phyloP scores from a whole-genome alignment of 2,113 vertebrate genomes.

The Tetraodon nigroviridis region DNA sequence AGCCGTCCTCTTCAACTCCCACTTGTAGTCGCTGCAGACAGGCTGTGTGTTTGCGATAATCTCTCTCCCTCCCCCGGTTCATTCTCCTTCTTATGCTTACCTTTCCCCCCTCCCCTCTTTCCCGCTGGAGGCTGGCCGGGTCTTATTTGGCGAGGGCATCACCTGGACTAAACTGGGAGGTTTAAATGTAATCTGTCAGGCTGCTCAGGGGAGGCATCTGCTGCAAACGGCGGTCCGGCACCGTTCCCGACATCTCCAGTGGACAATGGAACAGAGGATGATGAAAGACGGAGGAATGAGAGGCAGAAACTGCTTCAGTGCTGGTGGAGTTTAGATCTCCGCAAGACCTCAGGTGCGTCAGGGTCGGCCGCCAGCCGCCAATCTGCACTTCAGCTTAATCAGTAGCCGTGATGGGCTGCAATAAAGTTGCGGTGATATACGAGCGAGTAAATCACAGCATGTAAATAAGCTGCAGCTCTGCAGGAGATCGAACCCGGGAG shows the following conservation, averaged over 20 bases:
- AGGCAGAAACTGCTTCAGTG: background rate
- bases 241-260: slow-evolving; percentile 44
- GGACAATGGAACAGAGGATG: slow-evolving; percentile 1
- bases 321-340: background rate
- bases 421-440: slow-evolving; percentile 50
- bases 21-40: slow-evolving; percentile 26
- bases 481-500: slow-evolving; percentile 48
- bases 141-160: slow-evolving; percentile 22
- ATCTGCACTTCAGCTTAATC: slow-evolving; percentile 55
- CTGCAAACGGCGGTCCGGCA: slow-evolving; percentile 27
- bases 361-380: slow-evolving; percentile 29
- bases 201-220: slow-evolving; percentile 38
- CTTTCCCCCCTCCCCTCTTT: slow-evolving; percentile 35
- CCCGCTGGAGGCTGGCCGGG: slow-evolving; percentile 17
- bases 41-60: slow-evolving; percentile 11
- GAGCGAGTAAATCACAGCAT: slow-evolving; percentile 32
- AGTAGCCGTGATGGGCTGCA: slow-evolving; percentile 45
- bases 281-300: background rate
- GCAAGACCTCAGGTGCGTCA: slow-evolving; percentile 5
- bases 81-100: slow-evolving; percentile 28
- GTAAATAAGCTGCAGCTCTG: slow-evolving; percentile 62
- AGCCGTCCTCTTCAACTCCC: slow-evolving; percentile 36
- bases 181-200: slow-evolving; percentile 43
- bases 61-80: slow-evolving; percentile 24
- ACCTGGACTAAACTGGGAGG: slow-evolving; percentile 47